Percentiles rank a stretch among this genome's conserved stretches.
Evolutionary conservation across 2,888 invertebrate genomes (phyloP).

Genomic region (Ophion costatus): DNA sequence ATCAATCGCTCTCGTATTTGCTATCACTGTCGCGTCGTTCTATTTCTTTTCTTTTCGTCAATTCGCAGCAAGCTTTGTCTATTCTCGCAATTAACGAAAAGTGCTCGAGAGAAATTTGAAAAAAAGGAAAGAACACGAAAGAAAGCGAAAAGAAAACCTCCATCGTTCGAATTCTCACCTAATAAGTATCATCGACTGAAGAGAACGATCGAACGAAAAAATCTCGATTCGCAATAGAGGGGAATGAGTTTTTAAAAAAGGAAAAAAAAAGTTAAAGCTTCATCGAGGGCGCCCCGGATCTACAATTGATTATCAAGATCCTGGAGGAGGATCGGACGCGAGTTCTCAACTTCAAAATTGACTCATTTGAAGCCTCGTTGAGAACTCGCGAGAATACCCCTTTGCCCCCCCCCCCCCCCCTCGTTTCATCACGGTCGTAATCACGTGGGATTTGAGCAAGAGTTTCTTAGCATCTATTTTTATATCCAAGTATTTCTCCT

Average conservation of each 20-base stretch:
- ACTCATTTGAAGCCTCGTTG: constrained; percentile 53
- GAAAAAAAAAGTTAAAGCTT: constrained; percentile 57
- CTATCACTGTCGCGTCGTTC: background rate
- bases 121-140: constrained; percentile 29
- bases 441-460: constrained; percentile 68
- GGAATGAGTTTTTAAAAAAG: constrained; percentile 1
- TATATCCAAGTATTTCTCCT: constrained; percentile 51
- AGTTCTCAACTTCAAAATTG: constrained; percentile 35
- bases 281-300: constrained; percentile 12
- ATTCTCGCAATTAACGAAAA: constrained; percentile 22
- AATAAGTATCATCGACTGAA: constrained; percentile 45
- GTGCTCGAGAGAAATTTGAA: constrained; percentile 18
- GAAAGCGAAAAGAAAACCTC: background rate
- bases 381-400: constrained; percentile 61
- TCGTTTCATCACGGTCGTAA: constrained; percentile 45
- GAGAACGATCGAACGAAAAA: constrained; percentile 31
- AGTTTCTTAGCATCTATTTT: constrained; percentile 67
- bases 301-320: constrained; percentile 31
- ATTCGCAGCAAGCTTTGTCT: constrained; percentile 6
- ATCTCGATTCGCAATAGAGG: constrained; percentile 35
- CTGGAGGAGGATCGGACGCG: too few relatives aligned
- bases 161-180: too few relatives aligned
- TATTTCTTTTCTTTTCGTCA: background rate
- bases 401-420: background rate
- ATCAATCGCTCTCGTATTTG: background rate